Percentiles rank a stretch among this genome's conserved stretches.
Evolutionary conservation across 2,888 invertebrate genomes (phyloP).

Genomic region (Apomyelois bistriatella): DNA sequence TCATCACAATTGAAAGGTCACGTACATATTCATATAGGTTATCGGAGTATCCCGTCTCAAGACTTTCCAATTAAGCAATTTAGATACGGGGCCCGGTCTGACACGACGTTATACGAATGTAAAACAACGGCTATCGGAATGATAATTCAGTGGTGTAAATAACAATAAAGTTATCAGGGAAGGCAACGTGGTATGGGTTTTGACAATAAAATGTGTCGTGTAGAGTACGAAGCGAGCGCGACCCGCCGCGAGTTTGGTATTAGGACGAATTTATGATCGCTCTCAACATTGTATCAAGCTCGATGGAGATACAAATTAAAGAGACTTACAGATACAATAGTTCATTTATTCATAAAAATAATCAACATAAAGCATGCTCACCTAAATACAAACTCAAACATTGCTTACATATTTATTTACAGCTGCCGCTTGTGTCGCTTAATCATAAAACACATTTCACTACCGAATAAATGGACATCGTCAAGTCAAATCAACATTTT

Average conservation of each 20-base stretch:
- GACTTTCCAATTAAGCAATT: constrained; percentile 79
- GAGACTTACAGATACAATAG: not conserved
- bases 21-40: constrained; percentile 54
- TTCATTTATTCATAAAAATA: too few relatives aligned
- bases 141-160: constrained; percentile 76
- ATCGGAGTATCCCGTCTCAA: constrained; percentile 54
- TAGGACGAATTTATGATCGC: constrained; percentile 64
- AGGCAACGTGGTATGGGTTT: constrained; percentile 69
- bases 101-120: constrained; percentile 71
- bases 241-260: constrained; percentile 53
- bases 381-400: too few relatives aligned
- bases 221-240: constrained; percentile 47
- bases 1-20: constrained; percentile 60
- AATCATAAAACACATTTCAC: not conserved
- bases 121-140: constrained; percentile 74
- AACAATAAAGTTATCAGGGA: constrained; percentile 77
- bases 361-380: too few relatives aligned
- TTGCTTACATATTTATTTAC: too few relatives aligned
- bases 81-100: constrained; percentile 66
- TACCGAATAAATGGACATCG: not conserved
- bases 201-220: constrained; percentile 73
- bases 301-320: not conserved
- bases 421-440: too few relatives aligned
- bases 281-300: constrained; percentile 30
- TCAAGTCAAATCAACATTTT: not conserved